These are phyloP conservation scores for Oegoconia quadripuncta DNA, from an alignment of 2,888 invertebrate species.

Conservation along the genomic window DNA sequence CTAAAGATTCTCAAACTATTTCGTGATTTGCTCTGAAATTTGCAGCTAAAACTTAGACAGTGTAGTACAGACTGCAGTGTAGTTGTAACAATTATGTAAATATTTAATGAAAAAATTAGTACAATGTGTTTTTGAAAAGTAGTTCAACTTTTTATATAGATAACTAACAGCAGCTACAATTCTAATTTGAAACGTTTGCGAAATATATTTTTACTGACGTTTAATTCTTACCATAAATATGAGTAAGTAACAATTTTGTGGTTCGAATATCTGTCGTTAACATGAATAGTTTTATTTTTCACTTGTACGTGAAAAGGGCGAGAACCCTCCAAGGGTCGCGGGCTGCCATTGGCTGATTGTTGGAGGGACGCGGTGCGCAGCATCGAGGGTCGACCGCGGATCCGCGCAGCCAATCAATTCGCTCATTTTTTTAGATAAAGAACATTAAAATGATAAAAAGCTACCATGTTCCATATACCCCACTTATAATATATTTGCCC, in stretches of 20 bases:
- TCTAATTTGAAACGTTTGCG: no score
- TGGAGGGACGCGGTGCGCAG: slow-evolving; percentile 49
- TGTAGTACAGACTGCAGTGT: no score
- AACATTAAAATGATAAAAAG: slow-evolving; percentile 69
- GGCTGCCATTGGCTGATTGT: slow-evolving; percentile 50
- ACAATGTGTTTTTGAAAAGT: no score
- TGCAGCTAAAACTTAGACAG: no score
- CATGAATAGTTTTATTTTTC: slow-evolving; percentile 28
- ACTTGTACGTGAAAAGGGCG: slow-evolving; percentile 53
- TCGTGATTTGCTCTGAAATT: no score
- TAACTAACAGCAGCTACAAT: no score
- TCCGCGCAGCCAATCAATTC: slow-evolving; percentile 76
- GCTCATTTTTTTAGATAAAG: slow-evolving; percentile 75
- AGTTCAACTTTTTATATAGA: no score
- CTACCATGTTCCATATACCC: slow-evolving; percentile 46
- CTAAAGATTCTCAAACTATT: no score
- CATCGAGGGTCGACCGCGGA: slow-evolving; percentile 36
- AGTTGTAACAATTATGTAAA: no score
- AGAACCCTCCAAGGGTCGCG: slow-evolving; percentile 51
- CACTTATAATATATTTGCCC: slow-evolving; percentile 34
- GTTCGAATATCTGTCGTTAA: slow-evolving; percentile 25
- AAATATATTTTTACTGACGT: no score
- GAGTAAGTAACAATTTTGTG: slow-evolving; percentile 8
- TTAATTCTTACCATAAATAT: no score
- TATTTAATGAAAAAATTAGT: no score